Conservation (phyloP, 2,797 vertebrate species). For the Austrolebias charrua region DNA sequence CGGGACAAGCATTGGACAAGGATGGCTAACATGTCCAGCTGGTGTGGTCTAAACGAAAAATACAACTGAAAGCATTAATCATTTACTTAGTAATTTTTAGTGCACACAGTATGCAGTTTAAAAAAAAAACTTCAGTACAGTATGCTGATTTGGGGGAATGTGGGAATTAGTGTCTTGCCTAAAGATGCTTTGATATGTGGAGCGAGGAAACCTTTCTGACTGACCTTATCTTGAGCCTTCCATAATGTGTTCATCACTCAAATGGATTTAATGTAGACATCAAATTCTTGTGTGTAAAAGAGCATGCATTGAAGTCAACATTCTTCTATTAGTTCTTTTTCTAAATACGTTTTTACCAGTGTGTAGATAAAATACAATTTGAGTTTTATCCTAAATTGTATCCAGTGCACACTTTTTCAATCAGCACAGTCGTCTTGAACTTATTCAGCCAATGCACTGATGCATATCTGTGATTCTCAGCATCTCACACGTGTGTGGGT, state of each 20-base stretch:
- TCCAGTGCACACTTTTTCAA: background rate
- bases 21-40: too few relatives aligned
- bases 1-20: too few relatives aligned
- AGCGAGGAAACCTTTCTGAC: background rate
- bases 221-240: background rate
- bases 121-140: too few relatives aligned
- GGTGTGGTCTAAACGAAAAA: too few relatives aligned
- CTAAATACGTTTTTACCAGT: background rate
- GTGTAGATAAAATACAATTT: background rate
- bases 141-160: background rate
- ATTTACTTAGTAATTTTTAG: too few relatives aligned
- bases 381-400: background rate
- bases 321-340: background rate
- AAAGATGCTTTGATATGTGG: background rate
- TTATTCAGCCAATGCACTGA: background rate
- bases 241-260: background rate
- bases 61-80: too few relatives aligned
- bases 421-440: background rate
- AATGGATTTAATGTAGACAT: background rate
- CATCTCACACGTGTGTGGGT: constrained; percentile 5
- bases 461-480: background rate
- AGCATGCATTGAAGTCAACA: background rate
- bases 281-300: background rate
- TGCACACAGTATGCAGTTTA: too few relatives aligned
- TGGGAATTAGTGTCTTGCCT: background rate